These are phyloP conservation scores for Petaurus breviceps DNA, from an alignment of 2,113 vertebrate species.

Conservation along the genomic window DNA sequence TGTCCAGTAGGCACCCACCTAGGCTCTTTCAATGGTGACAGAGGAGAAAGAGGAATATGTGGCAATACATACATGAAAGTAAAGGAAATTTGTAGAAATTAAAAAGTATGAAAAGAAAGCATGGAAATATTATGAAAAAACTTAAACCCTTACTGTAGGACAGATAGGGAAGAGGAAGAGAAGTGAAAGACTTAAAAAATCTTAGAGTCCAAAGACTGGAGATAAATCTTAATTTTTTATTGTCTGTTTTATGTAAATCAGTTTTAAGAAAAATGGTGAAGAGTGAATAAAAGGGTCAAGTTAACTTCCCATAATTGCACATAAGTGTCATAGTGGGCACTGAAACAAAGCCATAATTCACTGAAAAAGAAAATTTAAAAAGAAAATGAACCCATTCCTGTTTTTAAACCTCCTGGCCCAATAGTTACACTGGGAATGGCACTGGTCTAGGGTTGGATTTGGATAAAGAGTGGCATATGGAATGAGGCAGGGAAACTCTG, in stretches of 20 bases:
- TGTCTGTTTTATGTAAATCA: background rate
- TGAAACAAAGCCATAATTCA: background rate
- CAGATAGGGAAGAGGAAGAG: background rate
- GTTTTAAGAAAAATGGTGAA: background rate
- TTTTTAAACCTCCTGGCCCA: background rate
- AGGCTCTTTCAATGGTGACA: background rate
- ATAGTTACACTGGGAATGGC: background rate
- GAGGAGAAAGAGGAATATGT: background rate
- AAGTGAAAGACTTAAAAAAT: background rate
- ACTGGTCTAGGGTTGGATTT: background rate
- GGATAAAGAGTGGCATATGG: background rate
- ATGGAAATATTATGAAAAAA: background rate
- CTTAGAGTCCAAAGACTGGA: background rate
- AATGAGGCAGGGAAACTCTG: background rate
- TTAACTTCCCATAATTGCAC: background rate
- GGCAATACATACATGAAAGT: too few species aligned
- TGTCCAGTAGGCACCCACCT: background rate
- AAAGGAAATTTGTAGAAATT: background rate
- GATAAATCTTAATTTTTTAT: background rate
- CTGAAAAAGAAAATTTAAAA: background rate
- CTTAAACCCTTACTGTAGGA: background rate
- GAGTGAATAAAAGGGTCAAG: background rate
- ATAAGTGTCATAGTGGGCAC: rapidly evolving
- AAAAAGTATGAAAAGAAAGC: background rate
- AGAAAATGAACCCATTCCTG: background rate